Base-by-base conservation (phyloP, 2,888 invertebrate genomes). In the Lepidochrysops patricia region DNA sequence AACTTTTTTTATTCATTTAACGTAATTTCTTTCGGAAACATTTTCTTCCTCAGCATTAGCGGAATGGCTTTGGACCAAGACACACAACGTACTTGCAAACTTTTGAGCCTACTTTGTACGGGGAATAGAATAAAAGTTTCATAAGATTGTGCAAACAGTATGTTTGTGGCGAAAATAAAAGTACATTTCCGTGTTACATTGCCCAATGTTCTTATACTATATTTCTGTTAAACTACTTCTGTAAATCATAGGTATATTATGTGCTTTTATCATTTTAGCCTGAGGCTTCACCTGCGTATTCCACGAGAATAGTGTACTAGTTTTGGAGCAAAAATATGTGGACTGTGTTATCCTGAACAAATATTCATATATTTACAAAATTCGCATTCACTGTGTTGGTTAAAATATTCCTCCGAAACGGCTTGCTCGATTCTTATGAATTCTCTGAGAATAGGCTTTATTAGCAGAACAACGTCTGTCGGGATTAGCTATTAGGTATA, bases 1-100 rank as follows among this genome's bases (percentile, higher is more conserved):
- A 54, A 54, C 54, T 54, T 54, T 54, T n/a, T 54, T 54, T 54
- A 54, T 54, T 54, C 54, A 54, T 54, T 54, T 54, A 54, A 54
- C 54, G 54, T 54, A 32, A 54, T 54, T 54, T 54, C 54, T 19
- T 54, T 32, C 19, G 54, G 32, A 54, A 54, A 54, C 54, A 54
- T 54, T 54, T 54, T 32, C 54, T 23, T 54, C 12, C 32, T 9
- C 13, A 19, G 54, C 54, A 54, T 54, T 54, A 54, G 54, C 32
- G 54, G 54, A 54, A 54, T 54, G 54, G 54, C 54, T 54, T 54
- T 54, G 54, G 54, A 54, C 54, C 54, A 54, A 54, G 54, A 19
- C 29, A 54, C 54, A 54, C 54, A 54, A 29, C 19, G 19, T 54
- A 19, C 29, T 29, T 54, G 32, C 12, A 54, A 54, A 54, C 54